Evolutionary conservation across 2,797 vertebrate species (phyloP).

Genomic region (Enteromius viviparus): DNA sequence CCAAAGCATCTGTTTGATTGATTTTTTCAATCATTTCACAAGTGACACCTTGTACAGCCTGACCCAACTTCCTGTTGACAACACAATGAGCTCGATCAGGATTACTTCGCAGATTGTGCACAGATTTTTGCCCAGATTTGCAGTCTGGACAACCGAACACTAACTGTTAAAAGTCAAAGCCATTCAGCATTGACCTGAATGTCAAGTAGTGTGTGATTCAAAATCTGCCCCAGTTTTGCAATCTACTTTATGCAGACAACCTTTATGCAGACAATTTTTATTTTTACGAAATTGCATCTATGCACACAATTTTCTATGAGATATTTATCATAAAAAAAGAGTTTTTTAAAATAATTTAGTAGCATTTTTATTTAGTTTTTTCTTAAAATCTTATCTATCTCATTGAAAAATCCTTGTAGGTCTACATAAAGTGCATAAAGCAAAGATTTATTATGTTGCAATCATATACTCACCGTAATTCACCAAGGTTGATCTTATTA

Average conservation of each 20-base stretch:
- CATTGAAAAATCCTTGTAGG: neutral
- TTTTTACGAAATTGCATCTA: neutral
- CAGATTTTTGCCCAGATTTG: neutral
- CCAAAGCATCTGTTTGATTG: constrained; percentile 47
- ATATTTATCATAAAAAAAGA: neutral
- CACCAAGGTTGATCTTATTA: constrained; percentile 31
- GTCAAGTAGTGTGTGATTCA: neutral
- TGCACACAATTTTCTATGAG: neutral
- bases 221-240: neutral
- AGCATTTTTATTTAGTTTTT: neutral
- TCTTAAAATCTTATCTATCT: neutral
- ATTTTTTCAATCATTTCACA: constrained; percentile 68
- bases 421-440: neutral
- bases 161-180: neutral
- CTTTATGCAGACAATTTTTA: neutral
- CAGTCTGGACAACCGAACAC: neutral
- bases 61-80: constrained; percentile 66
- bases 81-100: neutral
- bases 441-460: neutral
- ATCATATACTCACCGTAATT: constrained; percentile 58
- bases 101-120: neutral
- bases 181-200: neutral
- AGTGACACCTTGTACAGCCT: constrained; percentile 70
- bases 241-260: neutral
- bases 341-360: neutral